Evolutionary conservation across 2,797 vertebrate species (phyloP), one percentile per base, ranked within the genome.

Genomic region (Falco naumanni): DNA sequence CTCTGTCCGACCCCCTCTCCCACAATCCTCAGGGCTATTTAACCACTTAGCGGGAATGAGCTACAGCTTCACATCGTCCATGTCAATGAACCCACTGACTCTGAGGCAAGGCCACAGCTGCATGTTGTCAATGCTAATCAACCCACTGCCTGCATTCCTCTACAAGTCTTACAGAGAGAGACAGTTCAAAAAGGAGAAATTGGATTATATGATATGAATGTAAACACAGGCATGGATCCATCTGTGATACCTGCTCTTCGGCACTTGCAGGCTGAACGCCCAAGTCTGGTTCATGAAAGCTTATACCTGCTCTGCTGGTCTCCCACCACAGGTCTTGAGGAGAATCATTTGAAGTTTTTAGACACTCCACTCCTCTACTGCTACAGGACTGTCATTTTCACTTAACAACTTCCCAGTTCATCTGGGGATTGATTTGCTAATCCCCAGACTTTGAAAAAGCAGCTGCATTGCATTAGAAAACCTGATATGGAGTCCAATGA

Each of bases 361-460:
- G 57, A n/a, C 22, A 26, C 43, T 20, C 22, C 2, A 1, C 16
- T 78, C 65, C 54, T 87, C 47, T 80, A 63, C 13, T 9, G 18
- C 64, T 84, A 72, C 4, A 28, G 53, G 16, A 60, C 56, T 37
- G 15, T 72, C 31, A 51, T 90, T 92, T 90, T 95, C 68, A 95
- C 68, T 94, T 96, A 84, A 91, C 64, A 87, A 78, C 65, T 90
- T 92, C 81, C 63, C 82, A 80, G 50, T 64, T 59, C 59, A 66
- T 70, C 56, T 60, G 81, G 72, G 77, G 71, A 83, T 63, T 90
- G 78, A 83, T 10, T 87, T 95, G 92, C 89, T 95, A 96, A 96
- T 96, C 88, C 90, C 89, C 78, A 96, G 93, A 97, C 93, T 96
- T 91, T 92, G 90, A 96, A 96, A 96, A 95, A 96, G 86, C 95